These are phyloP conservation scores for Corynorhinus townsendii DNA, from an alignment of 2,113 vertebrate species.

Conservation along the genomic window DNA sequence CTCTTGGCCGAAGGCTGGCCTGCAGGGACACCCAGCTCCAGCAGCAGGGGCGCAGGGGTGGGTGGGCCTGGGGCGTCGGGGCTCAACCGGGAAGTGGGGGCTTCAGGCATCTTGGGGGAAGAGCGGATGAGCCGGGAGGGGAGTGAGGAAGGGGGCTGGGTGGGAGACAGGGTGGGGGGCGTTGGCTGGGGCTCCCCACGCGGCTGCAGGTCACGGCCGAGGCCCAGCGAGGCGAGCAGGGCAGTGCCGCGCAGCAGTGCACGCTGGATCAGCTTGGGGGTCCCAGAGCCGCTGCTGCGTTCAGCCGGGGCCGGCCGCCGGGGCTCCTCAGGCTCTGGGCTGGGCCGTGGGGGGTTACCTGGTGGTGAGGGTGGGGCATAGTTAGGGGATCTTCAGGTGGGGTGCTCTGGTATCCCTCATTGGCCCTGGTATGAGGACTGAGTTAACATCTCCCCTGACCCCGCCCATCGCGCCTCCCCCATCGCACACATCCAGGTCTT, in stretches of 20 bases:
- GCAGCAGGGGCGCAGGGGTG: constrained; percentile 66
- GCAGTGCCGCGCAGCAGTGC: constrained; percentile 83
- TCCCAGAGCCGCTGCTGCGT: constrained; percentile 42
- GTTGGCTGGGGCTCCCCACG: constrained; percentile 53
- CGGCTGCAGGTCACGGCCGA: constrained; percentile 80
- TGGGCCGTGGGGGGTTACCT: constrained; percentile 53
- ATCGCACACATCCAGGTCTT: not conserved
- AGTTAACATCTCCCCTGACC: not conserved
- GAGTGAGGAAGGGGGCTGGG: not conserved
- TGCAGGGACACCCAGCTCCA: constrained; percentile 75
- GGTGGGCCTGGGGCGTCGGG: constrained; percentile 60
- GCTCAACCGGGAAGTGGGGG: constrained; percentile 72
- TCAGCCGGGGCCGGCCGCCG: constrained; percentile 58
- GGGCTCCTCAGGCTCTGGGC: constrained; percentile 69
- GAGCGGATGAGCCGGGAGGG: constrained; percentile 46
- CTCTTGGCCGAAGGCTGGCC: constrained; percentile 83
- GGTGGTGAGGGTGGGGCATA: not conserved
- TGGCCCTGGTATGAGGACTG: not conserved
- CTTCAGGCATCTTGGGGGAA: not conserved
- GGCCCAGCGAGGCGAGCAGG: constrained; percentile 85
- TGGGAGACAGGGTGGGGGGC: constrained; percentile 38
- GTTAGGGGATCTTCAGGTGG: constrained; percentile 3
- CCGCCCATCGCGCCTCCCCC: rapidly evolving
- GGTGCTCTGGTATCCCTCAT: not conserved
- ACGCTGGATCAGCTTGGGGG: constrained; percentile 82